Conservation (phyloP, 2,888 invertebrate species). For the Parascotia fuliginaria region DNA sequence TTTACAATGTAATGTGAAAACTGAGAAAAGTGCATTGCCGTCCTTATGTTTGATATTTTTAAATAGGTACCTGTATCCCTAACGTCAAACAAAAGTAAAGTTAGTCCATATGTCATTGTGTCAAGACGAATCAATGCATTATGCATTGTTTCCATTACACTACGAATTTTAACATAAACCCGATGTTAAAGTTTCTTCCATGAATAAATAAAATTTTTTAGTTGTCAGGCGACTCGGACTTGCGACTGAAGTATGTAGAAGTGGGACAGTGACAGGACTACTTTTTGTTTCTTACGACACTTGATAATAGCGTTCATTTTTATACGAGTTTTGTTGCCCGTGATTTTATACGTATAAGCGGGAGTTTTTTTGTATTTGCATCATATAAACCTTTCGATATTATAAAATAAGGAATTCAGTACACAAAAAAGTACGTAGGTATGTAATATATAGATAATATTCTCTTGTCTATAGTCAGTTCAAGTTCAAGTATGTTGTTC, state of each 20-base stretch:
- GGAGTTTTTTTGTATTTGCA: slow-evolving; percentile 14
- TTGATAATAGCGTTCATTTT: slow-evolving; percentile 31
- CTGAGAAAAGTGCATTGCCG: slow-evolving; percentile 67
- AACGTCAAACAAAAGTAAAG: slow-evolving; percentile 76
- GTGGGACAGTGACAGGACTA: slow-evolving; percentile 50
- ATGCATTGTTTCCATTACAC: slow-evolving; percentile 85
- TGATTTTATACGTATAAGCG: slow-evolving; percentile 22
- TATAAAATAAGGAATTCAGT: not conserved
- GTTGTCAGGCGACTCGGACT: slow-evolving; percentile 50
- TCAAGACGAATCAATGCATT: slow-evolving; percentile 74
- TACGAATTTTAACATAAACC: slow-evolving; percentile 83
- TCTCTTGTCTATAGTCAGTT: no score
- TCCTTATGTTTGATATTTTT: slow-evolving; percentile 67
- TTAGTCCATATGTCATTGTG: slow-evolving; percentile 82
- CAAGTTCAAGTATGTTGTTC: not conserved
- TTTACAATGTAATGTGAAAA: slow-evolving; percentile 62
- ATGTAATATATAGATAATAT: no score
- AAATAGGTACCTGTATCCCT: slow-evolving; percentile 70
- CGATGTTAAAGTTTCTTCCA: slow-evolving; percentile 81
- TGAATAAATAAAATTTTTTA: slow-evolving; percentile 82
- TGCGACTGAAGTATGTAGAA: slow-evolving; percentile 47
- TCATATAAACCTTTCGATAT: not conserved
- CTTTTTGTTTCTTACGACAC: slow-evolving; percentile 53
- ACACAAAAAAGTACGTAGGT: not conserved
- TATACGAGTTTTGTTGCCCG: not conserved